Percentiles rank a stretch among this genome's conserved stretches.
Conservation (phyloP, 2,888 invertebrate species). For the Lycocerus yunnanus region DNA sequence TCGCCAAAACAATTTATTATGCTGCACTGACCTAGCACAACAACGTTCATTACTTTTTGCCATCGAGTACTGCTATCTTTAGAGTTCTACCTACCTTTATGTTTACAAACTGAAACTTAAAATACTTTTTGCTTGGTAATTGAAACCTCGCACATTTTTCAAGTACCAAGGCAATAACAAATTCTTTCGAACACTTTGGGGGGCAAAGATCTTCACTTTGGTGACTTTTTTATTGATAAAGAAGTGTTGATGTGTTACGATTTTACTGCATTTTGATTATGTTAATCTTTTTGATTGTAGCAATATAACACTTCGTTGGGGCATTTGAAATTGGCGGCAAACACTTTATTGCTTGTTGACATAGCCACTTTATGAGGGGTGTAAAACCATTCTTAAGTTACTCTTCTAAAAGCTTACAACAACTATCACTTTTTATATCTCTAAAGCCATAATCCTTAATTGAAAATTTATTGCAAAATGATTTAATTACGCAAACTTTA, state of each 20-base stretch:
- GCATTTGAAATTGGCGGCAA: slow-evolving; percentile 25
- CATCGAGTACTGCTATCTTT: not conserved
- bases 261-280: not conserved
- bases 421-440: slow-evolving; percentile 24
- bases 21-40: slow-evolving; percentile 33
- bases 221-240: not conserved
- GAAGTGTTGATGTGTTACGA: not conserved
- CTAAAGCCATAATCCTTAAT: slow-evolving; percentile 27
- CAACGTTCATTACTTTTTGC: not conserved
- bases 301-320: slow-evolving; percentile 31
- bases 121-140: not conserved
- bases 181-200: not conserved
- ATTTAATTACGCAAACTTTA: slow-evolving; percentile 27
- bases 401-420: slow-evolving; percentile 23
- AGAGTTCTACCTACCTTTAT: not conserved
- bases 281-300: slow-evolving; percentile 6
- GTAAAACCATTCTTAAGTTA: slow-evolving; percentile 37
- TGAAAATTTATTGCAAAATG: slow-evolving; percentile 12
- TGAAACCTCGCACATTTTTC: not conserved
- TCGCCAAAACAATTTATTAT: slow-evolving; percentile 33
- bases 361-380: slow-evolving; percentile 36
- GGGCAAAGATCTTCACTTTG: not conserved
- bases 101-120: not conserved
- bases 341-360: slow-evolving; percentile 38
- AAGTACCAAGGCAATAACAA: not conserved